phyloP scores from a whole-genome alignment of 2,113 vertebrate species.

The Ammospiza caudacuta region DNA sequence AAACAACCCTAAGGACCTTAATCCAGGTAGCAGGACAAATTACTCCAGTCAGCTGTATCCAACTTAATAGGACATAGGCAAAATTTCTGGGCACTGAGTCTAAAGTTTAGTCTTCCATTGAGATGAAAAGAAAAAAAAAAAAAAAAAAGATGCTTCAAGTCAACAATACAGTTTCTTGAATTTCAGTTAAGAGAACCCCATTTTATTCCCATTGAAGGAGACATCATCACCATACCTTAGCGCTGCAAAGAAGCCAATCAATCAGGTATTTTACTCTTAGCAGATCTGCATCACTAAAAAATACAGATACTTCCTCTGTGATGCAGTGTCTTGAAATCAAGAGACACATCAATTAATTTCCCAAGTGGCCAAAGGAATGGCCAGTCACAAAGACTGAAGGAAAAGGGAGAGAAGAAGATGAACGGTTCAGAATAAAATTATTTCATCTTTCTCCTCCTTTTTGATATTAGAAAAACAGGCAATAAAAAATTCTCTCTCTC shows the following conservation, averaged over 20 bases:
- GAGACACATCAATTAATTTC: not conserved
- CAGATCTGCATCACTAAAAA: not conserved
- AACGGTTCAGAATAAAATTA: not conserved
- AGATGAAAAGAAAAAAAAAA: not conserved
- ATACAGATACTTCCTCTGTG: not conserved
- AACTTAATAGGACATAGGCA: rapidly evolving
- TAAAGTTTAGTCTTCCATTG: not conserved
- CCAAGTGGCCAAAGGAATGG: not conserved
- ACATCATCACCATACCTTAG: not conserved
- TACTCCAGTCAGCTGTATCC: not conserved
- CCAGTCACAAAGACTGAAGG: not conserved
- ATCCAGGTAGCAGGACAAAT: not conserved
- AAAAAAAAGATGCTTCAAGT: not conserved
- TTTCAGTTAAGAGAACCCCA: not conserved
- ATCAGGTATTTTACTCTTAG: not conserved
- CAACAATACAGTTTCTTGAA: not conserved
- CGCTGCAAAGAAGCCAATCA: not conserved
- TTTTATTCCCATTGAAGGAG: not conserved
- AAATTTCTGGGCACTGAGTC: not conserved
- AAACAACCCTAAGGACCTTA: not conserved
- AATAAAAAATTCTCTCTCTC: not conserved
- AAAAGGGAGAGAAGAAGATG: not conserved
- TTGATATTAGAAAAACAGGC: not conserved
- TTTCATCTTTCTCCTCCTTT: not conserved
- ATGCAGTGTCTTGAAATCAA: not conserved